Evolutionary conservation across 2,797 vertebrate genomes (phyloP).

Genomic region (Phrynocephalus forsythii): DNA sequence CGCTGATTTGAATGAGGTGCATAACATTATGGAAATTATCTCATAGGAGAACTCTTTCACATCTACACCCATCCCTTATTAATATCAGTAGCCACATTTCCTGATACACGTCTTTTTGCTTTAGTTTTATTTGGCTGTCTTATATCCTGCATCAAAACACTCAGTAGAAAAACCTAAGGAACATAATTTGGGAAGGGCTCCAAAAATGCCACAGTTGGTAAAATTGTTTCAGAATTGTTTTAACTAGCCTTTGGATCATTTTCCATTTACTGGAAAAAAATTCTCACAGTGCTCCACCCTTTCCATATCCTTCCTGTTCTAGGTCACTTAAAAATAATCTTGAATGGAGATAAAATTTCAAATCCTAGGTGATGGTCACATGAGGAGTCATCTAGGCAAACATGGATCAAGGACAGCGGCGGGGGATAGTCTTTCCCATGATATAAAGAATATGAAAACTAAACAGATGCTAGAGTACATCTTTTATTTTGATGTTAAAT

Average conservation of each 20-base stretch:
- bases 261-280: constrained; percentile 58
- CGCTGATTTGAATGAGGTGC: not conserved
- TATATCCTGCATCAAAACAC: not conserved
- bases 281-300: constrained; percentile 71
- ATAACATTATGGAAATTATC: not conserved
- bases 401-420: not conserved
- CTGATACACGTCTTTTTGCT: not conserved
- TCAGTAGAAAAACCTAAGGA: not conserved
- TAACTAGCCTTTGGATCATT: constrained; percentile 51
- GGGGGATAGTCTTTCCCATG: constrained; percentile 35
- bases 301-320: constrained; percentile 77
- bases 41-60: not conserved
- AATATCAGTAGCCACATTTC: not conserved
- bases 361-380: constrained; percentile 55
- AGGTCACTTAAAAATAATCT: constrained; percentile 75
- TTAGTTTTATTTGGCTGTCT: not conserved
- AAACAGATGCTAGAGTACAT: not conserved
- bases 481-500: not conserved
- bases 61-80: not conserved
- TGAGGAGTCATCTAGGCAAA: constrained; percentile 42
- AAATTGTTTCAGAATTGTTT: constrained; percentile 42
- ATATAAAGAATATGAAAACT: constrained; percentile 50
- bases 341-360: constrained; percentile 57
- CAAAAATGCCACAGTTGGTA: constrained; percentile 26
- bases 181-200: constrained; percentile 33